Base-by-base conservation (phyloP, 2,888 invertebrate species). In the Nycteola revayana region DNA sequence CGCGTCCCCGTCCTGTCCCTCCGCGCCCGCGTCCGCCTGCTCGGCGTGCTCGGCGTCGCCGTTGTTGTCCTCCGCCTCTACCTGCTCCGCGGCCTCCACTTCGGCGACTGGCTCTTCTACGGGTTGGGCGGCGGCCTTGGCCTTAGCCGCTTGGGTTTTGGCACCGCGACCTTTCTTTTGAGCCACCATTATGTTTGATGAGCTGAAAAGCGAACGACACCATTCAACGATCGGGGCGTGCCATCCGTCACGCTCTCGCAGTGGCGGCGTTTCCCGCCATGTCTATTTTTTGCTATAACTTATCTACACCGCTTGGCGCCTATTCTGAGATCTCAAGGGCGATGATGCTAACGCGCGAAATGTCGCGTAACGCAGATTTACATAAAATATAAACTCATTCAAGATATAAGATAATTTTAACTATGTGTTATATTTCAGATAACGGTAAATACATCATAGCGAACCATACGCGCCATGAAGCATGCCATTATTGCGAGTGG, bases 131-230 rank as follows among this genome's bases (percentile, higher is more conserved):
- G 66, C 68, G 10, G 78, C 65, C 54, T 84, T 83, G 0, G 78
- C 72, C 51, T 82, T 84, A 17, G 76, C 71, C 35, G 80, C 71
- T 59, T 79, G 80, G 36, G 69, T 76, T 55, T 81, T 84, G 22
- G 82, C 87, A 28, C 87, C 87, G 41, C 88, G 87, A 43, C 88
- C 88, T 66, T 73, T 78, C 60, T 86, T 87, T 42, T 77, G 83
- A 34, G 88, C 86, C 42, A 88, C 88, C 88, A 88, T 87, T 47
- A 42, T 82, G 51, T 52, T 48, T 53, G 46, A 34, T 34, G 28
- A 39, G 42, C 70, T 73, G 67, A 27, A 72, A 71, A 38, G 31
- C 42, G 14, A 14, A 14, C 14, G 14, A 14, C 14, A 14, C 14
- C 14, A 14, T 14, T 14, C 14, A 14, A 3, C 14, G 14, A 14